Evolutionary conservation across 1,140 invertebrate species (phyloP), one percentile per base, ranked within the genome.

Genomic region (Pemphigus obesinymphae): DNA sequence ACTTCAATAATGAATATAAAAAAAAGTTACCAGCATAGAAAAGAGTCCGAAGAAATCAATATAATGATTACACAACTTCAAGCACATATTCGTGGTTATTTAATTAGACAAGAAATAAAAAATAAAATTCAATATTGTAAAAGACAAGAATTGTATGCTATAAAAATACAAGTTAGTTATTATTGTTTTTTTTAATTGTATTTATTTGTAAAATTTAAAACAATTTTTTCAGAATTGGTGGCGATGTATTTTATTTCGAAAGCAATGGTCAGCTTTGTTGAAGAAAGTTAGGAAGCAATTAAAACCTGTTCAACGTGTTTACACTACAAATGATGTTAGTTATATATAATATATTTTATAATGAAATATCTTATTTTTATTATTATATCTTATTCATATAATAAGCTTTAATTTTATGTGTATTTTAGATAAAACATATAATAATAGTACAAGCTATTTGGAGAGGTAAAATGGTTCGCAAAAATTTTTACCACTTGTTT

Each of bases 141-240:
- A n/a, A 58, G 13, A 45, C 50, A 80, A 45, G 53, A 37, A 63
- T 31, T 63, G 20, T 61, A 61, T 63, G 76, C 37, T 45, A 61
- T 80, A 10, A 80, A 80, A 80, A 80, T 80, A 45, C 76, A 80
- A 63, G 76, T 80, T 5, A 45, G 26, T 37, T 53, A 13, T 4
- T 72, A 26, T 72, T n/a, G 13, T 34, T 58, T 8, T 78, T 58
- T 55, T 17, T 10, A 3, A 23, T 88, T 85, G 88, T 29, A 84
- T 43, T 23, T 87, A 70, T 88, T 88, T 84, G 90, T 90, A 82
- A 86, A 88, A 73, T 85, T 87, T 43, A 90, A 92, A 84, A 87
- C 17, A 87, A 89, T 85, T 92, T 83, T 92, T 93, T 85, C 90
- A 94, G 89, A 87, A 90, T 2, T 93, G 91, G 90, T 94, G 92